Evolutionary conservation across 2,888 invertebrate genomes (phyloP), one percentile per base, ranked within the genome.

Genomic region (Lobophora halterata): DNA sequence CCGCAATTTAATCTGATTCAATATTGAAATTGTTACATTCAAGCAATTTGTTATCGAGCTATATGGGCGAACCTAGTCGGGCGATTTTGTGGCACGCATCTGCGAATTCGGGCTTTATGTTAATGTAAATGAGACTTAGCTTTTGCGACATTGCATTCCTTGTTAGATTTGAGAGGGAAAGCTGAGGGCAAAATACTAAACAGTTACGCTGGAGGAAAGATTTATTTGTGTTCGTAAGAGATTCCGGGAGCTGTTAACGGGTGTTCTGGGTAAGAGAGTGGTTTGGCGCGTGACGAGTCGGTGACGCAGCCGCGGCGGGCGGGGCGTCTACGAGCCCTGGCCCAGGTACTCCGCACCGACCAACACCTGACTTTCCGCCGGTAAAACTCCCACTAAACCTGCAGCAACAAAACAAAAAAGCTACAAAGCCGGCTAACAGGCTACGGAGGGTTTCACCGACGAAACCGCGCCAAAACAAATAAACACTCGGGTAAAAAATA

Each of bases 321-420:
- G 62, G 49, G 61, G 46, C 58, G 61, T 55, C 56, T 79, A 86
- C 65, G 89, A 79, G 68, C 85, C 77, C 69, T 88, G 88, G 54
- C 89, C 88, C 74, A 90, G 79, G 78, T 88, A 91, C 87, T 91
- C 90, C 71, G 89, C 88, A 74, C 90, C 89, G 72, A 91, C 89
- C 86, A 90, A 79, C 70, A 83, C 89, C 70, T 89, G 88, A 81
- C 88, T 89, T 82, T 91, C 90, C 81, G 90, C 87, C 65, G 82
- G 78, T 79, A 90, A 78, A 65, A 91, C 88, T 83, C 90, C 90
- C 88, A 91, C 89, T 80, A 91, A 79, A 89, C 89, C 89, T 89
- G 88, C 76, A 77, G 80, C 80, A 85, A 87, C 77, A 88, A 87
- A 87, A 85, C 76, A 82, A 81, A 81, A 81, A 78, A 70, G 77